A percentile compares a stretch with the other conserved stretches of the same genome.
These are phyloP conservation scores for Altica lythri DNA, from an alignment of 2,888 invertebrate species.

Conservation along the genomic window DNA sequence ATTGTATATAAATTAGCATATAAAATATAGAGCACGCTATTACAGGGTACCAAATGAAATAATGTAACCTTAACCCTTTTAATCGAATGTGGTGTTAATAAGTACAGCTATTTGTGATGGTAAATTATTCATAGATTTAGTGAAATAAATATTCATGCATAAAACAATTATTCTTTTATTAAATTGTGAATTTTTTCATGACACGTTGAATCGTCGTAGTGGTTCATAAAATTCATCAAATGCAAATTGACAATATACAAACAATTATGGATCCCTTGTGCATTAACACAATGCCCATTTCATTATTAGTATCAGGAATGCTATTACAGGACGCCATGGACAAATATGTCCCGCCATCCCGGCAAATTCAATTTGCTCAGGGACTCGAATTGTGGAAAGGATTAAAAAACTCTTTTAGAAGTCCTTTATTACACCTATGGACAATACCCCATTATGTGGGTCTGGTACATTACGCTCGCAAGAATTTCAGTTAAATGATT, in stretches of 20 bases:
- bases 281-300: conserved; percentile 56
- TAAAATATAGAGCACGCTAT: conserved; percentile 15
- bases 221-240: conserved; percentile 52
- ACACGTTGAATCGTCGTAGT: conserved; percentile 35
- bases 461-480: conserved; percentile 36
- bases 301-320: conserved; percentile 57
- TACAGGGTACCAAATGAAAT: conserved; percentile 29
- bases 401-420: conserved; percentile 50
- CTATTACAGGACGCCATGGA: conserved; percentile 53
- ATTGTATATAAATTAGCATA: conserved; percentile 22
- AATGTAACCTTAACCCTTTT: conserved; percentile 38
- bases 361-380: conserved; percentile 54
- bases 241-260: conserved; percentile 58
- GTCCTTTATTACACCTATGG: conserved; percentile 49
- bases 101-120: conserved; percentile 20
- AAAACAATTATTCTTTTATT: conserved; percentile 42
- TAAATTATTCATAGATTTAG: conserved; percentile 37
- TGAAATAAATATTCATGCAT: conserved; percentile 37
- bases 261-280: conserved; percentile 57
- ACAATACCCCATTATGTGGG: conserved; percentile 44
- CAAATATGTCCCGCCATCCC: conserved; percentile 52
- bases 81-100: conserved; percentile 29
- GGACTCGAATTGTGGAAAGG: conserved; percentile 47
- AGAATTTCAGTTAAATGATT: conserved; percentile 43
- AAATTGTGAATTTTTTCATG: conserved; percentile 45